Conservation (phyloP, 2,113 vertebrate genomes). For the Dasyprocta punctata region DNA sequence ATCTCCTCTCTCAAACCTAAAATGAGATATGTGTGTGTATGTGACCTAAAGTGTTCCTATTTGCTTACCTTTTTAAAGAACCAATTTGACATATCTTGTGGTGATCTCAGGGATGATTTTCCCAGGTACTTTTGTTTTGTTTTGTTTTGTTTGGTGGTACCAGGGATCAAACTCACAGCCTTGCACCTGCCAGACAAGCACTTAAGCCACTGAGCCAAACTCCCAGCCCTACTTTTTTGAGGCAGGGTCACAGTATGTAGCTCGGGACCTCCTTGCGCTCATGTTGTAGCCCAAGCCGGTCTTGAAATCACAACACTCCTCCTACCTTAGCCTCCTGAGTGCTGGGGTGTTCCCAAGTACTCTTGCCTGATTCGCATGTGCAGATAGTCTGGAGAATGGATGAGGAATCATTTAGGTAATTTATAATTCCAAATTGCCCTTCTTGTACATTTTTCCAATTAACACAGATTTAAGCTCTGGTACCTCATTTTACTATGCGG, state of each 20-base stretch:
- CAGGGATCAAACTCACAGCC: too few relatives aligned
- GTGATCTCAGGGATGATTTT: background rate
- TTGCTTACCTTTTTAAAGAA: background rate
- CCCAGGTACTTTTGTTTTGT: background rate
- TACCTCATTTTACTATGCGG: background rate
- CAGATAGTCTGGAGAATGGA: background rate
- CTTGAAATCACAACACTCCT: too few relatives aligned
- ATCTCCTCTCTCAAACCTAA: background rate
- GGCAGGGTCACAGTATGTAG: too few relatives aligned
- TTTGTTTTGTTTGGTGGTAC: too few relatives aligned
- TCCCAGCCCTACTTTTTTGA: too few relatives aligned
- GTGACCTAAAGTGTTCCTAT: background rate
- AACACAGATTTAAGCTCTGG: conserved; percentile 15
- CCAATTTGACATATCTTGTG: background rate
- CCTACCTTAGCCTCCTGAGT: too few relatives aligned
- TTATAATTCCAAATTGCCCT: conserved; percentile 16
- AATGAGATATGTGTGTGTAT: background rate
- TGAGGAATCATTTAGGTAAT: background rate
- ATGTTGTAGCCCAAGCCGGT: too few relatives aligned
- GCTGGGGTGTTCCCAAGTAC: too few relatives aligned
- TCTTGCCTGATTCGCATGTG: background rate
- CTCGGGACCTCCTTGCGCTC: too few relatives aligned
- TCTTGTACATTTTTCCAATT: background rate
- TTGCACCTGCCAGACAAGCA: too few relatives aligned
- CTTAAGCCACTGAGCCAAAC: too few relatives aligned